phyloP scores from a whole-genome alignment of 2,888 invertebrate genomes.

The Brachyptera risi region DNA sequence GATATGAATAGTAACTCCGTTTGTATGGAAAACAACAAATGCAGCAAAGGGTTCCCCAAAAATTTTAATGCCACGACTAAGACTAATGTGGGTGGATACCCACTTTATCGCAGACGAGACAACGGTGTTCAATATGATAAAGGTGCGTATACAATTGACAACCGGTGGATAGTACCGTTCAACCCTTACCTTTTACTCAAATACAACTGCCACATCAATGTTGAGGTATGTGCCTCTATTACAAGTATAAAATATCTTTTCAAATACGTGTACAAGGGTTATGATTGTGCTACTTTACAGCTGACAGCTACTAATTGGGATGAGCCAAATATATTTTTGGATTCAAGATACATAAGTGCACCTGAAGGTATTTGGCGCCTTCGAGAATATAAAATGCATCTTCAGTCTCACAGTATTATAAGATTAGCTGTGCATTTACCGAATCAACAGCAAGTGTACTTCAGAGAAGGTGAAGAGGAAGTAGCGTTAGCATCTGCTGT shows the following conservation, averaged over 20 bases:
- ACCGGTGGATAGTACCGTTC: conserved; percentile 42
- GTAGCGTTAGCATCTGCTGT: conserved; percentile 4
- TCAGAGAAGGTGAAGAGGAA: conserved; percentile 22
- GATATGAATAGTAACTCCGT: conserved; percentile 1
- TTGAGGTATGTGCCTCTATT: conserved; percentile 36
- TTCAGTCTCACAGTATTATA: not conserved
- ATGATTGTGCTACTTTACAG: conserved; percentile 32
- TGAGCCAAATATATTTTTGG: not conserved
- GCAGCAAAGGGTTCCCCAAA: conserved; percentile 29
- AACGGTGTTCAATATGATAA: conserved; percentile 26
- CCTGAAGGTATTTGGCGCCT: conserved; percentile 15
- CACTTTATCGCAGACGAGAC: conserved; percentile 37
- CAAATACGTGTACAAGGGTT: conserved; percentile 36
- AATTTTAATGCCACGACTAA: conserved; percentile 36
- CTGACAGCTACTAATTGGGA: not conserved
- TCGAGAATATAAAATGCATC: conserved; percentile 2
- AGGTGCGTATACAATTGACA: conserved; percentile 35
- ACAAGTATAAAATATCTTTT: conserved; percentile 34
- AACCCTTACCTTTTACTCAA: conserved; percentile 39
- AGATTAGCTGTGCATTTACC: not conserved
- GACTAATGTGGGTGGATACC: conserved; percentile 39
- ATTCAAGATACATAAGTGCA: not conserved
- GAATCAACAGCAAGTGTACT: conserved; percentile 8
- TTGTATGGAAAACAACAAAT: conserved; percentile 17
- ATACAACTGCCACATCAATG: conserved; percentile 43